Conservation (phyloP, 2,113 vertebrate genomes). For the Indicator maculatus region DNA sequence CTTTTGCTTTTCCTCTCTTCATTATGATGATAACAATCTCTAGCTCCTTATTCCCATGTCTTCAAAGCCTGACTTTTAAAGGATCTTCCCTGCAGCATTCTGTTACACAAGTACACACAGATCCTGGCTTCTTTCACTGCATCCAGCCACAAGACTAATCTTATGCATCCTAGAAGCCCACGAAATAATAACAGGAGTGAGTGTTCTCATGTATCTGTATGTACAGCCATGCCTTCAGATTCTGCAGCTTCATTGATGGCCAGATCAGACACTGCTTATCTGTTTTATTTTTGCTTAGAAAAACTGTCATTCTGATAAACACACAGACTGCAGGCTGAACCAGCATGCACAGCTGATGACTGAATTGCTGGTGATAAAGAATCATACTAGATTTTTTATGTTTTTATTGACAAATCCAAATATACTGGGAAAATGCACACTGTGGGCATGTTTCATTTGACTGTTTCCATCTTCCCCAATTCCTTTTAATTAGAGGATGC, state of each 20-base stretch:
- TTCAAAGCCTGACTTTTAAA: neutral
- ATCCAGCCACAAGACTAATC: neutral
- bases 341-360: neutral
- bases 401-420: conserved; percentile 18
- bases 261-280: neutral
- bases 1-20: neutral
- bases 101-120: neutral
- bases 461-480: neutral
- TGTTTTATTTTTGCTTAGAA: neutral
- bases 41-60: neutral
- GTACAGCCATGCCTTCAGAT: neutral
- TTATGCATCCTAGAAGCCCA: neutral
- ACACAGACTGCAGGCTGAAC: neutral
- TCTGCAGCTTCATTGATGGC: neutral
- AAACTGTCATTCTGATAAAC: neutral
- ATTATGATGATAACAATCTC: neutral
- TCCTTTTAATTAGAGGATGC: conserved; percentile 47
- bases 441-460: conserved; percentile 10
- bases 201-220: neutral
- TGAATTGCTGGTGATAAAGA: neutral
- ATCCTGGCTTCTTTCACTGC: neutral
- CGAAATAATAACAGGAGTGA: neutral
- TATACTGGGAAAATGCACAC: neutral
- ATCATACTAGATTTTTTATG: neutral
- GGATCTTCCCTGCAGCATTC: neutral